Base-by-base conservation (phyloP, 2,113 vertebrate species). In the mouse (Mus musculus) region DNA sequence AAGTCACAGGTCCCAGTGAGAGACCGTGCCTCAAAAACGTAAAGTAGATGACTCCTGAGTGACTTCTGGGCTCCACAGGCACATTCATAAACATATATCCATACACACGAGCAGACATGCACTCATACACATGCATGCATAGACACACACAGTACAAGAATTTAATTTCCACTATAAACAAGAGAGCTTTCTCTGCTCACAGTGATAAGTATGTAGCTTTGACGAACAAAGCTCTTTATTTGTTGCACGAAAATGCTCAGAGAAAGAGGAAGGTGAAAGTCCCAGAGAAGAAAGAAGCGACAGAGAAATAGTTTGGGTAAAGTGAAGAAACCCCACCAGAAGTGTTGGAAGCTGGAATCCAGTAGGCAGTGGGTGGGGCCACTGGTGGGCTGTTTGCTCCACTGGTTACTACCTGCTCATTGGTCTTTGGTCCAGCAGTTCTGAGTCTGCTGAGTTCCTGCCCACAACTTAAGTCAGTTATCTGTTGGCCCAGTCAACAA, bases 301-400 rank as follows among this genome's bases (percentile, higher is more conserved):
- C 56, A 10, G 42, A 49, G 22, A 54, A 71, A 36, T 61, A 17
- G n/a, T 22, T 16, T 16, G 52, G 3, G 33, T 61, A 54, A 61
- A 85, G 14, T 24, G 24, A 77, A 72, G 73, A 39, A 91, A 86
- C 61, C 8, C 24, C n/a, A 76, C 39, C 2, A 14, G 69, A 65
- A 42, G 14, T n/a, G 20, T 67, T 69, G 39, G 52, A 75, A 77
- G 33, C 13, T 78, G 54, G 54, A 59, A 16, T 54, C 30, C 24
- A 0, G 33, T 77, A n/a, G 2, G 11, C 0, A 0, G 63, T 72
- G 52, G 42, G 19, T 19, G 19, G 3, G 24, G 19, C 19, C 33
- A 7, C 33, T 22, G 24, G 28, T 33, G 9, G 39, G 49, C 42
- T 69, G n/a, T 42, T 5, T 61, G 17, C 1, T 12, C 10, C 20